Percentiles rank a stretch among this genome's conserved stretches.
Evolutionary conservation across 2,888 invertebrate genomes (phyloP).

Genomic region (Acleris sparsana): DNA sequence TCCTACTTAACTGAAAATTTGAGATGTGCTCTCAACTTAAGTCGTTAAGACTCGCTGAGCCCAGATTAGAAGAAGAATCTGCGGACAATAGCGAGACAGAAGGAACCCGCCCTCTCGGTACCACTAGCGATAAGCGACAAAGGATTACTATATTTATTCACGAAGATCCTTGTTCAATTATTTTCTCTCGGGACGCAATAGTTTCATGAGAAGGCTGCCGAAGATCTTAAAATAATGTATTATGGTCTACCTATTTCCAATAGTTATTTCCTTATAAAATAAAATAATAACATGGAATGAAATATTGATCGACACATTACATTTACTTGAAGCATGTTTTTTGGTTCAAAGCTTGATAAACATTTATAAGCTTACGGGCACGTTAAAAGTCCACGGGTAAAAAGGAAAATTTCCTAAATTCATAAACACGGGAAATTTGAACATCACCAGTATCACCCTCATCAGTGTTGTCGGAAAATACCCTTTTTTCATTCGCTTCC

Average conservation of each 20-base stretch:
- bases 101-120: constrained; percentile 24
- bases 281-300: background rate
- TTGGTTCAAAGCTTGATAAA: no score
- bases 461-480: constrained; percentile 11
- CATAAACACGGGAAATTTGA: background rate
- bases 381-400: background rate
- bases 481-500: constrained; percentile 11
- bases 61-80: constrained; percentile 34
- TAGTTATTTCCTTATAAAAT: no score
- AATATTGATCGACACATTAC: background rate
- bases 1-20: constrained; percentile 23
- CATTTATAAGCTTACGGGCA: background rate
- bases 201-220: constrained; percentile 9
- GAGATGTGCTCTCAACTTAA: constrained; percentile 25
- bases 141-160: constrained; percentile 36
- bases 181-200: constrained; percentile 16
- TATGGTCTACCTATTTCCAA: background rate
- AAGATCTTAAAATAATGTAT: constrained; percentile 20
- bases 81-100: constrained; percentile 33
- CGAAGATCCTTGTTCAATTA: constrained; percentile 25
- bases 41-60: constrained; percentile 35
- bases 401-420: background rate
- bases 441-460: constrained; percentile 8
- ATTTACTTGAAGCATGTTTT: background rate
- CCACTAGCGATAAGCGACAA: constrained; percentile 28